These are phyloP conservation scores for Apodemia zela DNA, from an alignment of 2,888 invertebrate species.

Conservation along the genomic window DNA sequence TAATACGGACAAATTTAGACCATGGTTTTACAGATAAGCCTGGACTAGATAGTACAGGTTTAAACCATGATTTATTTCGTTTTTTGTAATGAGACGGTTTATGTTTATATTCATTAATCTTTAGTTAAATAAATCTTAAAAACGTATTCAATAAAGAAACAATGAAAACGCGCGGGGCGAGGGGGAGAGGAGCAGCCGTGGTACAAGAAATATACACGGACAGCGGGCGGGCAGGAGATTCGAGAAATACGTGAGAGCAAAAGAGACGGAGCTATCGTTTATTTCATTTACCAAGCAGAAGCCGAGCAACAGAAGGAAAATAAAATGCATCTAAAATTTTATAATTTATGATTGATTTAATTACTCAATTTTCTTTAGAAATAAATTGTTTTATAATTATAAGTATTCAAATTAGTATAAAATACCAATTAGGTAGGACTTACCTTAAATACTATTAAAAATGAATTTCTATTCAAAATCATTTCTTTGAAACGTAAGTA, in stretches of 20 bases:
- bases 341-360: slow-evolving; percentile 24
- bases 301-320: slow-evolving; percentile 57
- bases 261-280: slow-evolving; percentile 34
- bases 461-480: too few species aligned
- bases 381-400: too few species aligned
- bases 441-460: too few species aligned
- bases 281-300: slow-evolving; percentile 43
- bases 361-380: not conserved
- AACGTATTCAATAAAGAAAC: slow-evolving; percentile 25
- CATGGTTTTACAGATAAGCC: too few species aligned
- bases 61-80: too few species aligned
- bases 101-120: not conserved
- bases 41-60: too few species aligned
- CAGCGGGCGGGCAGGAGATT: slow-evolving; percentile 41
- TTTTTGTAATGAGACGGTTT: too few species aligned
- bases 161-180: slow-evolving; percentile 62
- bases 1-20: too few species aligned
- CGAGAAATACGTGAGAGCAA: slow-evolving; percentile 38
- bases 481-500: too few species aligned
- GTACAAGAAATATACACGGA: slow-evolving; percentile 61
- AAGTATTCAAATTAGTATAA: too few species aligned
- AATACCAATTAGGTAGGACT: too few species aligned
- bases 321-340: slow-evolving; percentile 63
- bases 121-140: not conserved
- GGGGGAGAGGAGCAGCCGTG: slow-evolving; percentile 68